A percentile compares a stretch with the other conserved stretches of the same genome.
These are phyloP conservation scores for Carettochelys insculpta DNA, from an alignment of 2,113 vertebrate species.

Conservation along the genomic window DNA sequence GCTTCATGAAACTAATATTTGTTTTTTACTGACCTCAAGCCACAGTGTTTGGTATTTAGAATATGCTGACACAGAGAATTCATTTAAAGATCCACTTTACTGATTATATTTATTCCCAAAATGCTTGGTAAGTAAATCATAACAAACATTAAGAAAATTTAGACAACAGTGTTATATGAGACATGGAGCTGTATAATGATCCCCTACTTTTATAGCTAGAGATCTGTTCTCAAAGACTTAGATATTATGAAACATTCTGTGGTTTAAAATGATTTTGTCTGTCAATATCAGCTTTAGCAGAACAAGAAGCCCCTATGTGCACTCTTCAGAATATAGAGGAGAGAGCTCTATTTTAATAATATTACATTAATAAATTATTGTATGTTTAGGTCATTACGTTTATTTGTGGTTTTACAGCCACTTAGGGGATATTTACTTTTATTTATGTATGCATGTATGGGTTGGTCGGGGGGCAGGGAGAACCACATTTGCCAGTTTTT, in stretches of 20 bases:
- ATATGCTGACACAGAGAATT: conserved; percentile 6
- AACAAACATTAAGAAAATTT: background rate
- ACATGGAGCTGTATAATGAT: rapidly evolving
- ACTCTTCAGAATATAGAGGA: background rate
- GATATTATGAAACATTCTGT: background rate
- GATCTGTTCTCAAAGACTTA: background rate
- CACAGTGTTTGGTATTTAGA: conserved; percentile 56
- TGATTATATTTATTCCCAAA: background rate
- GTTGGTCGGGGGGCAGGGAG: background rate
- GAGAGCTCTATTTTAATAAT: background rate
- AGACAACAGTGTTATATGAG: background rate
- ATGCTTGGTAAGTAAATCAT: background rate
- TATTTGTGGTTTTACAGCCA: background rate
- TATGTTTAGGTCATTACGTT: background rate
- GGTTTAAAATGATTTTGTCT: background rate
- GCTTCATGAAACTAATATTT: conserved; percentile 39
- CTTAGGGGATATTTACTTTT: background rate
- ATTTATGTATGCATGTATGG: background rate
- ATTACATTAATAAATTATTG: background rate
- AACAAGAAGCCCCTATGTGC: rapidly evolving
- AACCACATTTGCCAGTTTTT: background rate
- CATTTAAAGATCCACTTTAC: conserved; percentile 42
- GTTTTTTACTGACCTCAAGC: conserved; percentile 28
- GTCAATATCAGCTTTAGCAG: background rate
- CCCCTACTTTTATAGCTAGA: background rate